These are phyloP conservation scores for Ennomos erosarius DNA, from an alignment of 2,888 invertebrate genomes.

Conservation along the genomic window DNA sequence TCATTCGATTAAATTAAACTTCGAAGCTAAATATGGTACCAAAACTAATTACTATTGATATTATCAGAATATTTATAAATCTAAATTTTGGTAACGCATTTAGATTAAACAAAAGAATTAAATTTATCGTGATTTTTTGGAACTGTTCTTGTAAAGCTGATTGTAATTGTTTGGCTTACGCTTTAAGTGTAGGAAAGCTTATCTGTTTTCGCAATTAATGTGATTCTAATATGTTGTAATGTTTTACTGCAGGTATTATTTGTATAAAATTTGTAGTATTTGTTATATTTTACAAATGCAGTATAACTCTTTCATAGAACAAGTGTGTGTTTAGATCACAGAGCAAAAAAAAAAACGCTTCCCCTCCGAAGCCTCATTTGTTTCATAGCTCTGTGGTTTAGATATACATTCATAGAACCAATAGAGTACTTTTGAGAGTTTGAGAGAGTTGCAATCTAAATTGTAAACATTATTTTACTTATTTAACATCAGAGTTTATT, in stretches of 20 bases:
- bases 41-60: neutral
- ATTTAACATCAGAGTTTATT: too few species aligned
- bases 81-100: slow-evolving; percentile 5
- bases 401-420: too few species aligned
- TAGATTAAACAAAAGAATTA: neutral
- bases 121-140: neutral
- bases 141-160: neutral
- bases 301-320: too few species aligned
- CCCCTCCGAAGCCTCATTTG: too few species aligned
- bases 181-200: slow-evolving; percentile 1
- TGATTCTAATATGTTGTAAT: neutral
- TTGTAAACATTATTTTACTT: too few species aligned
- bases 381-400: too few species aligned
- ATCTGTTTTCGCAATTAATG: neutral
- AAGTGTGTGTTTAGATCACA: too few species aligned
- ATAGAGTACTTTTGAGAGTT: too few species aligned
- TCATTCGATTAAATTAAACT: neutral
- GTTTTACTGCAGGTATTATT: slow-evolving; percentile 2
- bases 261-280: neutral
- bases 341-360: too few species aligned
- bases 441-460: too few species aligned
- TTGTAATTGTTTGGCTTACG: slow-evolving; percentile 26
- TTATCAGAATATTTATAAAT: neutral
- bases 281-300: neutral
- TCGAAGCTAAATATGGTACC: slow-evolving; percentile 7